Evolutionary conservation across 2,888 invertebrate species (phyloP).

Genomic region (Ganaspis brasiliensis): DNA sequence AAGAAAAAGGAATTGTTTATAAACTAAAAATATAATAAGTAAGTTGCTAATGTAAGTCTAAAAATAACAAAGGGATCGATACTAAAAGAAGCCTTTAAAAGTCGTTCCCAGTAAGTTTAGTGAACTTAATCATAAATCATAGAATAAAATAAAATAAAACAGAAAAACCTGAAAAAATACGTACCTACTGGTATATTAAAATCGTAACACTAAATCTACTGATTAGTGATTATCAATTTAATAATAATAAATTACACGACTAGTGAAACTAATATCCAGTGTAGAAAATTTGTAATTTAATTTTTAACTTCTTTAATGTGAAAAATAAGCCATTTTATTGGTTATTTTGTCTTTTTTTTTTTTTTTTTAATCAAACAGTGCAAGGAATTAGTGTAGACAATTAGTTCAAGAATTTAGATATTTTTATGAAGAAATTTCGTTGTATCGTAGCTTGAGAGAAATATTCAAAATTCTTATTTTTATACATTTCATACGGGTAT

Average conservation of each 20-base stretch:
- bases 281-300: not conserved
- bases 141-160: slow-evolving; percentile 33
- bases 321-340: slow-evolving; percentile 17
- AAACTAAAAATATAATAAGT: slow-evolving; percentile 18
- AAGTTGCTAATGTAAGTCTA: slow-evolving; percentile 24
- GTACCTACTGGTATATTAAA: slow-evolving; percentile 45
- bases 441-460: slow-evolving; percentile 40
- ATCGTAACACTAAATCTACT: slow-evolving; percentile 12
- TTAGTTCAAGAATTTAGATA: slow-evolving; percentile 35
- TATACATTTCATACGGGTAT: slow-evolving; percentile 44
- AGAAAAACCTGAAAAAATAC: slow-evolving; percentile 39
- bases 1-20: slow-evolving; percentile 44
- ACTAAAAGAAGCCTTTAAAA: slow-evolving; percentile 48
- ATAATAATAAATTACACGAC: slow-evolving; percentile 17
- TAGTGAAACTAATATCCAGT: slow-evolving; percentile 21
- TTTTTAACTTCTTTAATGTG: not conserved
- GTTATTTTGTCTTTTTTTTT: not conserved
- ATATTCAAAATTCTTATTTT: slow-evolving; percentile 44
- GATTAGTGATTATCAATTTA: slow-evolving; percentile 27
- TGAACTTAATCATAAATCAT: slow-evolving; percentile 38
- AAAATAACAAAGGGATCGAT: slow-evolving; percentile 32
- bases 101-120: slow-evolving; percentile 31
- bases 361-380: not conserved
- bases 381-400: slow-evolving; percentile 22
- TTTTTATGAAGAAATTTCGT: slow-evolving; percentile 24